phyloP scores from a whole-genome alignment of 2,113 vertebrate genomes.

The Myrmophylax atrothorax region DNA sequence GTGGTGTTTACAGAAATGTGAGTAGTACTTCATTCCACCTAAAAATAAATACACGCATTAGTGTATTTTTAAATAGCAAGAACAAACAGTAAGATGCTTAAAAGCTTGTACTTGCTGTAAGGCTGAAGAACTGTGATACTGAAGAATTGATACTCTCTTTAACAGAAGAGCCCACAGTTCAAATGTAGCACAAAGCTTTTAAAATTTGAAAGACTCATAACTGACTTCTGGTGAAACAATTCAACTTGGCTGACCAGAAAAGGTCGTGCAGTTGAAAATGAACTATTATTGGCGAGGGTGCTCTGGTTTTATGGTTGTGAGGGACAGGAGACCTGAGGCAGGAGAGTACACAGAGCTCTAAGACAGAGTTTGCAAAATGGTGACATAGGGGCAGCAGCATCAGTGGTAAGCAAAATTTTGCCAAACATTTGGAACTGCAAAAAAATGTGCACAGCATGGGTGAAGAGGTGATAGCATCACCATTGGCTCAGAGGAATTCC shows the following conservation, averaged over 20 bases:
- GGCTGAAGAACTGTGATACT: not conserved
- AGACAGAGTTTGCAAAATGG: not conserved
- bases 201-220: slow-evolving; percentile 7
- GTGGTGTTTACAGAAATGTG: not conserved
- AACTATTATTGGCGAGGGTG: not conserved
- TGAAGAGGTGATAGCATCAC: not conserved
- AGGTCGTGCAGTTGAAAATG: not conserved
- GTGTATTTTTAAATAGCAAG: not conserved
- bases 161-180: not conserved
- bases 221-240: not conserved
- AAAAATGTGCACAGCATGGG: not conserved
- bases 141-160: not conserved
- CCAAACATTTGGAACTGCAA: not conserved
- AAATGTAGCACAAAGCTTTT: not conserved
- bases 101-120: not conserved
- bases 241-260: not conserved
- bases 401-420: not conserved
- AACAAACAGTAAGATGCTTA: not conserved
- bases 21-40: not conserved
- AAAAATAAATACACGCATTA: not conserved
- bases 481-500: not conserved
- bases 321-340: not conserved
- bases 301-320: not conserved
- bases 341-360: not conserved
- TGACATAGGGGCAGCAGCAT: not conserved